These are phyloP conservation scores for Diachasmimorpha longicaudata DNA, from an alignment of 1,140 invertebrate species.

Conservation along the genomic window DNA sequence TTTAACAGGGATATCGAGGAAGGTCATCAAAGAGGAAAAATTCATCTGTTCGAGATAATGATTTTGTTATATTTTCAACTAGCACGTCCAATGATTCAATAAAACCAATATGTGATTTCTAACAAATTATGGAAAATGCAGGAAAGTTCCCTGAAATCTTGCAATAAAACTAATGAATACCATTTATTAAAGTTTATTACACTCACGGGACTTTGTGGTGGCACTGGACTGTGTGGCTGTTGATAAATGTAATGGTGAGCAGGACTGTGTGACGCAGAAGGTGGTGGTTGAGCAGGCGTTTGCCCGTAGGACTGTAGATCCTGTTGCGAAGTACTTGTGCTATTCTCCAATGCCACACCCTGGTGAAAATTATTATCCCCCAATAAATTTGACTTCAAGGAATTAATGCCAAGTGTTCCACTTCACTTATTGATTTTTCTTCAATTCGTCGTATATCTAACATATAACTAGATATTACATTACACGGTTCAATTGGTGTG, in stretches of 20 bases:
- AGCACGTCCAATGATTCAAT: too few species aligned
- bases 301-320: slow-evolving; percentile 57
- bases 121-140: too few species aligned
- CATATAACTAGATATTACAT: background rate
- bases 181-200: background rate
- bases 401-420: background rate
- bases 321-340: slow-evolving; percentile 60
- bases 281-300: slow-evolving; percentile 50
- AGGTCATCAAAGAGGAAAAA: too few species aligned
- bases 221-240: slow-evolving; percentile 57
- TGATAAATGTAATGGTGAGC: slow-evolving; percentile 58
- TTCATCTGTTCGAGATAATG: too few species aligned
- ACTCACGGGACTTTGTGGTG: slow-evolving; percentile 59
- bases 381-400: background rate
- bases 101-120: too few species aligned
- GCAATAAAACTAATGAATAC: background rate
- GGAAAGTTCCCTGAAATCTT: background rate
- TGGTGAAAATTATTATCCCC: slow-evolving; percentile 49
- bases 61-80: too few species aligned
- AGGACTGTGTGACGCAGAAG: slow-evolving; percentile 58
- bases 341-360: slow-evolving; percentile 70
- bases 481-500: background rate
- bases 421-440: background rate
- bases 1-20: too few species aligned
- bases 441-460: background rate